A percentile compares a stretch with the other conserved stretches of the same genome.
These are phyloP conservation scores for Platycercus adscitus DNA, from an alignment of 2,113 vertebrate species.

Conservation along the genomic window DNA sequence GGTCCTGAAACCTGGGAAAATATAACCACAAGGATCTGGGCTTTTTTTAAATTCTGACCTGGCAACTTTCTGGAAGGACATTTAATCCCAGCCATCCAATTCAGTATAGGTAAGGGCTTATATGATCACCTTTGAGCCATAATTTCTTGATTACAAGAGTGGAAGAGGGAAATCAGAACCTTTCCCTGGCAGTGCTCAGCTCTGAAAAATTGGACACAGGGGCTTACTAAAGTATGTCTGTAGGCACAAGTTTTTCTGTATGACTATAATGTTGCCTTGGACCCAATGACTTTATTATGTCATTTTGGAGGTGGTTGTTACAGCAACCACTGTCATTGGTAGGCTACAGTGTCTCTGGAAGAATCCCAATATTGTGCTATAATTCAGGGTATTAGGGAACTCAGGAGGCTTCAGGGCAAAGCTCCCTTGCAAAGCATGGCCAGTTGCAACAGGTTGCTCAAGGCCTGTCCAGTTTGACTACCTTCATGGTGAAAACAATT, in stretches of 20 bases:
- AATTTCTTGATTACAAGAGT: not conserved
- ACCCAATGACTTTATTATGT: not conserved
- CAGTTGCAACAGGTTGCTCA: not conserved
- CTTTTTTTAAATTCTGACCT: not conserved
- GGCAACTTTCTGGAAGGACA: not conserved
- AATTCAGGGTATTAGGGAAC: not conserved
- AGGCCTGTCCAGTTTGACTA: not conserved
- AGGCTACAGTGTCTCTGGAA: not conserved
- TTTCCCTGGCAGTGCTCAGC: not conserved
- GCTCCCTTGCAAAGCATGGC: not conserved
- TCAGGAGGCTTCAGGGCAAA: not conserved
- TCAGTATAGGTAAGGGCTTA: not conserved
- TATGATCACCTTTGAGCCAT: not conserved
- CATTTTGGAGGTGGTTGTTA: not conserved
- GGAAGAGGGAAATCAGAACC: not conserved
- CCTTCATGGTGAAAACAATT: not conserved
- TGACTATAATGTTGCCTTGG: not conserved
- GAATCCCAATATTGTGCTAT: rapidly evolving
- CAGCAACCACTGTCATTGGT: not conserved
- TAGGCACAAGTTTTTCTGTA: not conserved
- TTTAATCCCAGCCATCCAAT: not conserved
- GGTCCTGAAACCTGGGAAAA: not conserved
- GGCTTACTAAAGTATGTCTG: not conserved
- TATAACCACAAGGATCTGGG: not conserved
- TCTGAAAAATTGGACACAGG: not conserved